These are phyloP conservation scores for Ceratosolen fusciceps DNA, from an alignment of 1,140 invertebrate genomes.

Conservation along the genomic window DNA sequence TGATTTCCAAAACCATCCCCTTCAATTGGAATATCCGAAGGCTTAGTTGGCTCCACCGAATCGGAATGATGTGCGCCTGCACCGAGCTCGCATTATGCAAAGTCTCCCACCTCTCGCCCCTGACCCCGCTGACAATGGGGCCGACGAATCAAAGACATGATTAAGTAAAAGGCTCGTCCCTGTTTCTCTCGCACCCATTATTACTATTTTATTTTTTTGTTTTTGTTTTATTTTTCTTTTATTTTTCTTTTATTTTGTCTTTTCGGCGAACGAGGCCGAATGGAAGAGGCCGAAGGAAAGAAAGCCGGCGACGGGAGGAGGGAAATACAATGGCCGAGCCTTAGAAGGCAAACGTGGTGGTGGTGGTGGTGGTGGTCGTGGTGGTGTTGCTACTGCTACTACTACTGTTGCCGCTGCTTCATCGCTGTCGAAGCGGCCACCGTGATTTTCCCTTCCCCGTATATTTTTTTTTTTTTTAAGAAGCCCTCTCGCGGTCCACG, in stretches of 20 bases:
- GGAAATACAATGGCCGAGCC: neutral
- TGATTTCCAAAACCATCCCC: neutral
- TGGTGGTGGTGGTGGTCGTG: neutral
- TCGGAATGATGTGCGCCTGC: neutral
- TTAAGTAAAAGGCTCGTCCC: neutral
- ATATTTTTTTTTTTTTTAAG: too few relatives aligned
- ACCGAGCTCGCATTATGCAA: neutral
- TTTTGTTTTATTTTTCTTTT: too few relatives aligned
- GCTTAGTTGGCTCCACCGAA: neutral
- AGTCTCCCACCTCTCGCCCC: neutral
- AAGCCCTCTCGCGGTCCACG: too few relatives aligned
- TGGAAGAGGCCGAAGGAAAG: too few relatives aligned
- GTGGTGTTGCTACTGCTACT: too few relatives aligned
- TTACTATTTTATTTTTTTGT: too few relatives aligned
- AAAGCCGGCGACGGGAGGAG: neutral
- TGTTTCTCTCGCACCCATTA: neutral
- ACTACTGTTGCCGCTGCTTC: too few relatives aligned
- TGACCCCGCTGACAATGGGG: neutral
- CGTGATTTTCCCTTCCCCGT: too few relatives aligned
- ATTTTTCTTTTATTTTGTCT: too few relatives aligned
- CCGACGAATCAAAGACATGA: neutral
- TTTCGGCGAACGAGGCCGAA: too few relatives aligned
- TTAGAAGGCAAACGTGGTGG: neutral
- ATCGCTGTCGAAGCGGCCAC: too few relatives aligned
- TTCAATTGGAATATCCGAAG: constrained; percentile 8